Evolutionary conservation across 1,140 invertebrate species (phyloP).

Genomic region (Lycorma delicatula): DNA sequence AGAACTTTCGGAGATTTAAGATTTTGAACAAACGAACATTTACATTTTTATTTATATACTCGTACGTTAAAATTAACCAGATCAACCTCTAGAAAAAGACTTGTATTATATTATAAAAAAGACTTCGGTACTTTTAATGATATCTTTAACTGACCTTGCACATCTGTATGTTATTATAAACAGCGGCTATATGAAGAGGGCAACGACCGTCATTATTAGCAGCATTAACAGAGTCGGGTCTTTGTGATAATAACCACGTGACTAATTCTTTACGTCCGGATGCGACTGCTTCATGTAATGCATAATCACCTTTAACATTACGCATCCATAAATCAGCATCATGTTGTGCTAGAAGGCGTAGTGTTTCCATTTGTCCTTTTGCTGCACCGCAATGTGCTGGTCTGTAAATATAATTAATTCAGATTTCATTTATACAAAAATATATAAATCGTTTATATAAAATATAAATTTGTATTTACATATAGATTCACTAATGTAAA

Average conservation of each 20-base stretch:
- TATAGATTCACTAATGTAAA: no score
- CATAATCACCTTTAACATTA: slow-evolving; percentile 84
- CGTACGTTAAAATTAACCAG: no score
- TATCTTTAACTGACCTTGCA: slow-evolving; percentile 59
- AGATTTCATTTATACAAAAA: no score
- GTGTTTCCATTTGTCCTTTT: slow-evolving; percentile 84
- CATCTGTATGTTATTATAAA: slow-evolving; percentile 89
- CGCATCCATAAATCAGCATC: slow-evolving; percentile 86
- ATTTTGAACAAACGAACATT: no score
- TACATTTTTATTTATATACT: no score
- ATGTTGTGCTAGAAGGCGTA: slow-evolving; percentile 66
- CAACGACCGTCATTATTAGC: slow-evolving; percentile 89
- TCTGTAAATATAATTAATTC: no score
- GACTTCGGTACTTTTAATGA: no score
- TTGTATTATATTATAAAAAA: no score
- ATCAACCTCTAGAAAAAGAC: no score
- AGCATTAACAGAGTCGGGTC: slow-evolving; percentile 76
- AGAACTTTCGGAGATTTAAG: no score
- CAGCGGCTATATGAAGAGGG: slow-evolving; percentile 86
- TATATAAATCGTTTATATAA: no score
- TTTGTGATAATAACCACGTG: slow-evolving; percentile 72
- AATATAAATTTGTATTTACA: no score
- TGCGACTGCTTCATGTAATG: slow-evolving; percentile 89
- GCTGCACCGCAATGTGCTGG: slow-evolving; percentile 83
- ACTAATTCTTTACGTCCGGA: slow-evolving; percentile 82